phyloP scores from a whole-genome alignment of 2,888 invertebrate genomes.

The Cremastinae sp. region DNA sequence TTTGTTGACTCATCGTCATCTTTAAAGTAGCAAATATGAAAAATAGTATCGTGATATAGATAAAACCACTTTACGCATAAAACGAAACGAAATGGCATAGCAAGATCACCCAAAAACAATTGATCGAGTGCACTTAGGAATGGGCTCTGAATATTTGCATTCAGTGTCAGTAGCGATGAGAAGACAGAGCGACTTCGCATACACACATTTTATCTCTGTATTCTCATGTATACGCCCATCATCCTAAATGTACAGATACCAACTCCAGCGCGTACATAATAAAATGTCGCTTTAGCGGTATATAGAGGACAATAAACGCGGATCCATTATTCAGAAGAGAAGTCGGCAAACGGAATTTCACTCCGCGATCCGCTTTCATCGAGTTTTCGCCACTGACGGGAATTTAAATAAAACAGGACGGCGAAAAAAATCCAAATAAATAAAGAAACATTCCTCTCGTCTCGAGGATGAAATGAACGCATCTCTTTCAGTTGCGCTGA shows the following conservation, averaged over 20 bases:
- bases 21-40: no score
- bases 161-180: neutral
- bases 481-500: conserved; percentile 3
- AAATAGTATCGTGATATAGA: no score
- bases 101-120: no score
- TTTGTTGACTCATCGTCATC: no score
- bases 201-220: neutral
- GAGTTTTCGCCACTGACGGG: conserved; percentile 39
- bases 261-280: neutral
- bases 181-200: conserved; percentile 1
- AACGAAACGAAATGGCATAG: no score
- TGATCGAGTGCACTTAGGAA: no score
- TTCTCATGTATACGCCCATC: neutral
- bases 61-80: no score
- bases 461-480: neutral
- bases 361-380: conserved; percentile 52
- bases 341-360: conserved; percentile 45
- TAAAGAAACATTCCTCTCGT: conserved; percentile 30
- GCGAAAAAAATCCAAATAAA: no score
- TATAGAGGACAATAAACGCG: conserved; percentile 43
- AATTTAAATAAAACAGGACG: conserved; percentile 52
- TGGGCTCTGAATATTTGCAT: no score
- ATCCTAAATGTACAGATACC: neutral
- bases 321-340: conserved; percentile 54
- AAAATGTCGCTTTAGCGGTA: conserved; percentile 13